Evolutionary conservation across 2,888 invertebrate genomes (phyloP).

Genomic region (Asteroscopus sphinx): DNA sequence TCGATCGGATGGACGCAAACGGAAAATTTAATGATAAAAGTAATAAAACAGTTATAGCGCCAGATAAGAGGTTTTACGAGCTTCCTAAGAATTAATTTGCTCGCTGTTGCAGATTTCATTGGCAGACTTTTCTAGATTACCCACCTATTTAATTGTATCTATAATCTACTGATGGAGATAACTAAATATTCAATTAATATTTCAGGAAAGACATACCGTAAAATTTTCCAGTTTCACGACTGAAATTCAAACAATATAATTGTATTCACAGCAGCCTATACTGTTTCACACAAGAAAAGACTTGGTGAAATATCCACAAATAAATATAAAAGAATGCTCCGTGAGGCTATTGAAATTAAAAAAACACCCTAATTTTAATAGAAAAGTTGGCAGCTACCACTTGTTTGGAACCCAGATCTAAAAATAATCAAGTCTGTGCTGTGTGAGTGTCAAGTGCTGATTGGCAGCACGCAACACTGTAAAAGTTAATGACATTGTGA

Average conservation of each 20-base stretch:
- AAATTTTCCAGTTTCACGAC: neutral
- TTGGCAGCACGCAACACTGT: too few species aligned
- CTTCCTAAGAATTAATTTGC: conserved; percentile 59
- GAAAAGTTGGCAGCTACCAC: too few species aligned
- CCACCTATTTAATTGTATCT: conserved; percentile 25
- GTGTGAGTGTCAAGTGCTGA: too few species aligned
- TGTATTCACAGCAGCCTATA: too few species aligned
- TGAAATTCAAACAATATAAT: neutral
- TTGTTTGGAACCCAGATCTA: too few species aligned
- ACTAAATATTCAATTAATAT: conserved; percentile 26
- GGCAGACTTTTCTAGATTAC: conserved; percentile 43
- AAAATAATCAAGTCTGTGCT: too few species aligned
- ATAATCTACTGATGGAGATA: conserved; percentile 26
- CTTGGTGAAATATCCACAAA: too few species aligned
- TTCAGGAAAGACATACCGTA: conserved; percentile 1
- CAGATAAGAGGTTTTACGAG: conserved; percentile 56
- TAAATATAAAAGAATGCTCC: too few species aligned
- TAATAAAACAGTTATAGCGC: conserved; percentile 57
- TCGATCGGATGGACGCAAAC: conserved; percentile 42
- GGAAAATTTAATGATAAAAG: conserved; percentile 56
- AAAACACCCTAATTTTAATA: too few species aligned
- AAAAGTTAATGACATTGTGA: too few species aligned
- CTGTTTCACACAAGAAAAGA: too few species aligned
- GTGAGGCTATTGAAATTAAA: too few species aligned
- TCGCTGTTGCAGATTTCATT: conserved; percentile 50